Percentiles rank a stretch among this genome's conserved stretches.
These are phyloP conservation scores for Rhamnusium bicolor DNA, from an alignment of 2,888 invertebrate genomes.

Conservation along the genomic window DNA sequence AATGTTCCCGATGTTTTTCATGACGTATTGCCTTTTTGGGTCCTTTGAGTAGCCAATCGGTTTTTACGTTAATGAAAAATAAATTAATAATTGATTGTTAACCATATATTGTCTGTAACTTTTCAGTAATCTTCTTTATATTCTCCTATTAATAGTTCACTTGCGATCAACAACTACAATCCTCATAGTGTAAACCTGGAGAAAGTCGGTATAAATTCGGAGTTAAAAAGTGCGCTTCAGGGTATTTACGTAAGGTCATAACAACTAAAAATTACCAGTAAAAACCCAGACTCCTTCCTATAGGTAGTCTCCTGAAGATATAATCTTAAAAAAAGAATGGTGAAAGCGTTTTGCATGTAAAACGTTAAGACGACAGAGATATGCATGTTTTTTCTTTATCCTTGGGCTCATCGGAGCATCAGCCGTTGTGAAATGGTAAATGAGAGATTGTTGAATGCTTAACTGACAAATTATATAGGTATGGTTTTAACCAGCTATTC, in stretches of 20 bases:
- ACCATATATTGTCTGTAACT: too few relatives aligned
- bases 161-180: too few relatives aligned
- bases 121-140: too few relatives aligned
- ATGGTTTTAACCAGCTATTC: background rate
- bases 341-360: constrained; percentile 26
- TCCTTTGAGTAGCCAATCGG: too few relatives aligned
- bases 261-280: background rate
- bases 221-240: background rate
- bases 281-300: background rate
- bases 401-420: constrained; percentile 21
- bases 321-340: background rate
- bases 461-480: background rate
- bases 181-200: background rate
- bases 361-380: constrained; percentile 1
- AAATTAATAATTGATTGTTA: too few relatives aligned
- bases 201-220: background rate
- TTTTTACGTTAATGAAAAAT: too few relatives aligned
- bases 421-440: constrained; percentile 19
- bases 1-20: too few relatives aligned
- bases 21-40: too few relatives aligned
- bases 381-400: constrained; percentile 14
- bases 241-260: background rate
- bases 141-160: too few relatives aligned
- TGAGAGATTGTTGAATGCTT: background rate
- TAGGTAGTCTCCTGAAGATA: background rate